Percentiles rank a stretch among this genome's conserved stretches.
Conservation (phyloP, 2,888 invertebrate genomes). For the Fragum whitleyi region DNA sequence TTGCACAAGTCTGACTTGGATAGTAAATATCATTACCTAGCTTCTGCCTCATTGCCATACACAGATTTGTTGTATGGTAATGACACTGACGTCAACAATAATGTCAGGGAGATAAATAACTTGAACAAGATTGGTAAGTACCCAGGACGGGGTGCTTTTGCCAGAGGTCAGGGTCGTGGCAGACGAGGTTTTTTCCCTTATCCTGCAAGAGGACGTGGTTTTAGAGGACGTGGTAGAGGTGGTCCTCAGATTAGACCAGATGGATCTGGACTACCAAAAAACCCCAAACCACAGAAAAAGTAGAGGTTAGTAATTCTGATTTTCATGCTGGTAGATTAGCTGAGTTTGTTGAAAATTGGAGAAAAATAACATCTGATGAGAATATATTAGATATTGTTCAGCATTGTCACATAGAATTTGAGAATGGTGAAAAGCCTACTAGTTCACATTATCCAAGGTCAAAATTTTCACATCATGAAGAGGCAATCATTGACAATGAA, state of each 20-base stretch:
- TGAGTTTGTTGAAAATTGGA: too few species aligned
- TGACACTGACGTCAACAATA: slow-evolving; percentile 38
- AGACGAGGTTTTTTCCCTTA: not conserved
- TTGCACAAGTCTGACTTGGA: slow-evolving; percentile 41
- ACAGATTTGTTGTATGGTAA: slow-evolving; percentile 45
- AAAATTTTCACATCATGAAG: too few species aligned
- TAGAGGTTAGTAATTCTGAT: too few species aligned
- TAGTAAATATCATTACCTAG: slow-evolving; percentile 37
- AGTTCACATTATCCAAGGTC: too few species aligned
- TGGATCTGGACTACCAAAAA: not conserved
- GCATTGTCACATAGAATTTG: slow-evolving; percentile 27
- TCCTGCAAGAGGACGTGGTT: slow-evolving; percentile 14
- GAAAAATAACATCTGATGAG: too few species aligned
- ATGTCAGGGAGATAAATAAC: slow-evolving; percentile 38
- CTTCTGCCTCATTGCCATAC: slow-evolving; percentile 37
- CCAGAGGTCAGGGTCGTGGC: not conserved
- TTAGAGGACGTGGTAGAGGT: slow-evolving; percentile 18
- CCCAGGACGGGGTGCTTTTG: slow-evolving; percentile 11
- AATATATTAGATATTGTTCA: slow-evolving; percentile 29
- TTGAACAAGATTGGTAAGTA: slow-evolving; percentile 36
- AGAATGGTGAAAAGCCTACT: too few species aligned
- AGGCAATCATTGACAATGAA: too few species aligned
- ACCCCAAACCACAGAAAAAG: too few species aligned
- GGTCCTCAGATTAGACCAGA: not conserved
- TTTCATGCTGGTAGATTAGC: too few species aligned